Percentiles rank a stretch among this genome's conserved stretches.
phyloP scores from a whole-genome alignment of 1,140 invertebrate species.

The Mamestra configurata region DNA sequence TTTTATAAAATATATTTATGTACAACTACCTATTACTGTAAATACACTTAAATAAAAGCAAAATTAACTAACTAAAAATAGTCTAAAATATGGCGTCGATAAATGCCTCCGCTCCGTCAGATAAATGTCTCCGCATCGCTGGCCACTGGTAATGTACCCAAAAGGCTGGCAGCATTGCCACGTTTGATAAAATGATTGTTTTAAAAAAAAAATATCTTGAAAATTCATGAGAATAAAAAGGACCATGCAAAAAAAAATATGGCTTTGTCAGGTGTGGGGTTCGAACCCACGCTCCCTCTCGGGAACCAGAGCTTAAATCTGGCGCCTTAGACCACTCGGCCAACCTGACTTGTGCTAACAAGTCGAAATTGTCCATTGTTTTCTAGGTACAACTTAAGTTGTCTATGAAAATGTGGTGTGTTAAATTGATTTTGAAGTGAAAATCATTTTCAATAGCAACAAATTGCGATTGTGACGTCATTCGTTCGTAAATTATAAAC shows the following conservation, averaged over 20 bases:
- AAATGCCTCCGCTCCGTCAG: too few relatives aligned
- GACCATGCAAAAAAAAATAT: neutral
- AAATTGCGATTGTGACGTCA: neutral
- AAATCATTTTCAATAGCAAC: neutral
- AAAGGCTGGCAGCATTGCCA: too few relatives aligned
- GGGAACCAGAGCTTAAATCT: slow-evolving; percentile 93
- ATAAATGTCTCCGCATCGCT: too few relatives aligned
- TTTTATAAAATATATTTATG: too few relatives aligned
- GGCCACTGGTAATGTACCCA: too few relatives aligned
- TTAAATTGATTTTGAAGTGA: neutral
- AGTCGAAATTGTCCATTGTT: slow-evolving; percentile 20
- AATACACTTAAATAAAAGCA: too few relatives aligned
- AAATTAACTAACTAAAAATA: too few relatives aligned
- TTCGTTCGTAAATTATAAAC: neutral
- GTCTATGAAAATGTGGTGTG: too few relatives aligned
- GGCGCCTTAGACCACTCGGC: slow-evolving; percentile 92
- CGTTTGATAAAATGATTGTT: too few relatives aligned
- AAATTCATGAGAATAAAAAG: neutral
- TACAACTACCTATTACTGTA: too few relatives aligned
- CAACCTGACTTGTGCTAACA: slow-evolving; percentile 86
- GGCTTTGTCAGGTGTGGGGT: slow-evolving; percentile 91
- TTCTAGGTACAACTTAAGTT: neutral
- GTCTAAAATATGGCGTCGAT: too few relatives aligned
- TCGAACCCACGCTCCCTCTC: slow-evolving; percentile 92
- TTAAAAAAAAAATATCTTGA: too few relatives aligned